These are phyloP conservation scores for Ochotona princeps DNA, from an alignment of 2,113 vertebrate species.

Conservation along the genomic window DNA sequence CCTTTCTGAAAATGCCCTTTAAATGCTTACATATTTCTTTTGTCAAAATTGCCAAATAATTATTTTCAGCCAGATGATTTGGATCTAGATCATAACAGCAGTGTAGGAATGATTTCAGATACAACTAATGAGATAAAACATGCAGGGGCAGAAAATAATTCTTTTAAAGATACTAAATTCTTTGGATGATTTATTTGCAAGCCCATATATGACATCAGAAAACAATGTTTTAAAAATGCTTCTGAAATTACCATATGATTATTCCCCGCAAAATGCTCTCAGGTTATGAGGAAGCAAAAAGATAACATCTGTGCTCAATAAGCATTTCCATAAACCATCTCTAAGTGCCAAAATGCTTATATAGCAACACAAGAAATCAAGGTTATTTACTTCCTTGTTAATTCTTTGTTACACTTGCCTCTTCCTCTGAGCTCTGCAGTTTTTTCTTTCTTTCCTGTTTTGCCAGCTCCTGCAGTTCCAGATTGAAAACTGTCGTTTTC, in stretches of 20 bases:
- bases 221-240: slow-evolving; percentile 55
- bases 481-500: not conserved
- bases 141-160: not conserved
- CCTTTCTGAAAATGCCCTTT: not conserved
- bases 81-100: not conserved
- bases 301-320: slow-evolving; percentile 65
- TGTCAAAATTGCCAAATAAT: not conserved
- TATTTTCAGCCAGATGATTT: not conserved
- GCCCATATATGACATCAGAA: not conserved
- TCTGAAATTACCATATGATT: slow-evolving; percentile 32
- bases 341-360: slow-evolving; percentile 47
- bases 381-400: slow-evolving; percentile 61
- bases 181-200: not conserved
- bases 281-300: slow-evolving; percentile 50
- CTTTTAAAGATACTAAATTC: not conserved
- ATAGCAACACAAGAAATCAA: slow-evolving; percentile 47
- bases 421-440: not conserved
- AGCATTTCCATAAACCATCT: slow-evolving; percentile 51
- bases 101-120: not conserved
- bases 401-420: slow-evolving; percentile 44
- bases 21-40: not conserved
- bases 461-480: not conserved
- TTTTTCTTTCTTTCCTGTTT: not conserved
- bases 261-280: not conserved
- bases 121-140: not conserved